Evolutionary conservation across 2,888 invertebrate species (phyloP), one percentile per base, ranked within the genome.

Genomic region (Gastrophysa polygoni): DNA sequence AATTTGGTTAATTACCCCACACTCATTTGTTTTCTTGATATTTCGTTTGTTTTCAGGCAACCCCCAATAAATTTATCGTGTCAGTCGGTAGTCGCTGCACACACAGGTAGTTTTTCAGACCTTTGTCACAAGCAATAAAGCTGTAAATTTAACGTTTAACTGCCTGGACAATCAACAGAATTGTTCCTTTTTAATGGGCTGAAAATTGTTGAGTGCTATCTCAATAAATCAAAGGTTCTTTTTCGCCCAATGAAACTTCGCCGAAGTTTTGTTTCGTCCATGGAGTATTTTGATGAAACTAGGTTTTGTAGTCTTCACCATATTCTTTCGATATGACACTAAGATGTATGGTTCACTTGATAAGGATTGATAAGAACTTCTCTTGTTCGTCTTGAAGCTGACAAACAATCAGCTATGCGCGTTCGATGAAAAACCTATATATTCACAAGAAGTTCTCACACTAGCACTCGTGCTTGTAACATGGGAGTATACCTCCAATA

Each of bases 61-160:
- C 52, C 52, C 38, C 38, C 21, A 20, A 52, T 52, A 52, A 52
- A 52, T 34, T 52, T 38, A 38, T 52, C 38, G 1, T 3, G 38
- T 14, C 21, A 38, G 32, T 21, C 16, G 38, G 52, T 52, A 52
- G 52, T n/a, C 52, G 17, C n/a, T 38, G n/a, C n/a, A 38, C 28
- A 17, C 38, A 21, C 52, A 52, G 52, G 52, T 52, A 52, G 21
- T 38, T 38, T 38, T 38, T 38, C 20, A 52, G 52, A 21, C 52
- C 34, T 52, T 52, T 52, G 52, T 52, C 52, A 52, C 20, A 38
- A 38, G 34, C 38, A 52, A 52, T 52, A 52, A 52, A 38, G 52
- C 18, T 21, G 29, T 14, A 52, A 52, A 20, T 38, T 20, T 14
- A 4, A 38, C 38, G 38, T 38, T 38, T 38, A 10, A 38, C 38